These are phyloP conservation scores for Brachionus calyciflorus DNA, from an alignment of 1,140 invertebrate species.

Conservation along the genomic window DNA sequence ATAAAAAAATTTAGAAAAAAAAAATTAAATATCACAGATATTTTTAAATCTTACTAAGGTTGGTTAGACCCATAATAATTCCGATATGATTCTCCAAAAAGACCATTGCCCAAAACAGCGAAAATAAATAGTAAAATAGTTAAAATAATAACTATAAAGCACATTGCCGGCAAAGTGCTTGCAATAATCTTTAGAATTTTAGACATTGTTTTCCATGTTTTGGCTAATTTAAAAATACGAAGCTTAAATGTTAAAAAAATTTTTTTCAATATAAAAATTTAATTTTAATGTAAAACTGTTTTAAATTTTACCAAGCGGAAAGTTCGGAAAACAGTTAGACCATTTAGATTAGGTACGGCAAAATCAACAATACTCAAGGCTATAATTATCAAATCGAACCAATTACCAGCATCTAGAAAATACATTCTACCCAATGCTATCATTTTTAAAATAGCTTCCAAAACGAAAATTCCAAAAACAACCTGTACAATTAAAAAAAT, in stretches of 20 bases:
- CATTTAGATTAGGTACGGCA: slow-evolving; percentile 81
- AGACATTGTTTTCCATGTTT: slow-evolving; percentile 97
- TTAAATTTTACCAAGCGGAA: slow-evolving; percentile 97
- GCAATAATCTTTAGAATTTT: slow-evolving; percentile 97
- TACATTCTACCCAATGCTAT: slow-evolving; percentile 96
- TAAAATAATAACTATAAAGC: slow-evolving; percentile 93
- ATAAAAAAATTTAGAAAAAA: slow-evolving; percentile 61
- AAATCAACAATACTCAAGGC: slow-evolving; percentile 87
- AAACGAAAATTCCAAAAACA: slow-evolving; percentile 93
- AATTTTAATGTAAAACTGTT: no score
- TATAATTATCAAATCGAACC: slow-evolving; percentile 97
- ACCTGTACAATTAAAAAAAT: slow-evolving; percentile 73
- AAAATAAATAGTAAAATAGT: slow-evolving; percentile 99
- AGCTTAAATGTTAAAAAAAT: slow-evolving; percentile 67
- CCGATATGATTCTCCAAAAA: slow-evolving; percentile 86
- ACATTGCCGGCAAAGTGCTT: slow-evolving; percentile 91
- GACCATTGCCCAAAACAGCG: slow-evolving; percentile 95
- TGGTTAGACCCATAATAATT: slow-evolving; percentile 50
- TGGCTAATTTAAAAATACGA: slow-evolving; percentile 97
- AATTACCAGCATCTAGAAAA: slow-evolving; percentile 98
- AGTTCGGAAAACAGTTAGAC: slow-evolving; percentile 89
- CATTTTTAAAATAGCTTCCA: slow-evolving; percentile 90
- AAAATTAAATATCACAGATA: neutral
- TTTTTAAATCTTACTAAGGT: slow-evolving; percentile 17
- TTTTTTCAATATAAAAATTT: neutral